Evolutionary conservation across 1,140 invertebrate species (phyloP), one percentile per base, ranked within the genome.

Genomic region (Mylabris phalerata): DNA sequence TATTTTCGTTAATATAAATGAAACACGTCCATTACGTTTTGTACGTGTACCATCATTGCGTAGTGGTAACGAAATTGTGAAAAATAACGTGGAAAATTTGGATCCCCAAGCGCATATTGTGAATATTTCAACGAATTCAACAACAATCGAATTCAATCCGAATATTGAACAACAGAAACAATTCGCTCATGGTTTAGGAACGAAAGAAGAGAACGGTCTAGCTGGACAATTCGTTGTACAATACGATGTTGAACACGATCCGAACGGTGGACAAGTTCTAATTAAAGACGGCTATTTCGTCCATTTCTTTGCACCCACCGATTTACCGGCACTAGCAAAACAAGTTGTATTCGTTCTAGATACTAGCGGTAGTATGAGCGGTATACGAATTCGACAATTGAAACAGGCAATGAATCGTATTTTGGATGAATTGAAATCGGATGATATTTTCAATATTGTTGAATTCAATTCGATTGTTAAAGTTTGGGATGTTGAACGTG

Each of bases 221-320:
- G 71, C 78, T 42, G 83, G 82, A 32, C 83, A 85, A 62, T 82
- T 85, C 60, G 75, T 84, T 3, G 81, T 84, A 4, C 80, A 83
- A 56, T 85, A 85, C 64, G 82, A 85, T 55, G 81, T 85, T 0
- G 77, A 81, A 27, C 69, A 79, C 27, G 69, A 76, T 48, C 64
- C 75, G 2, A 50, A 66, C 11, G 76, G 77, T 27, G 82, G 81
- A 47, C 77, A 84, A 71, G 40, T 71, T 60, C 50, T 69, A 82
- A 76, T 87, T 3, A 82, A 85, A 60, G 82, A 87, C 64, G 87
- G 86, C 0, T 88, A 88, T 69, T 89, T 88, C 71, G 84, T 88
- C 2, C 86, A 88, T 65, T 88, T 85, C 75, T 85, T 87, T 65
- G 80, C 84, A 2, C 85, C 86, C 1, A 62, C 60, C 3, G 73